Percentiles rank a stretch among this genome's conserved stretches.
Evolutionary conservation across 2,888 invertebrate species (phyloP).

Genomic region (Limnephilus auricula): DNA sequence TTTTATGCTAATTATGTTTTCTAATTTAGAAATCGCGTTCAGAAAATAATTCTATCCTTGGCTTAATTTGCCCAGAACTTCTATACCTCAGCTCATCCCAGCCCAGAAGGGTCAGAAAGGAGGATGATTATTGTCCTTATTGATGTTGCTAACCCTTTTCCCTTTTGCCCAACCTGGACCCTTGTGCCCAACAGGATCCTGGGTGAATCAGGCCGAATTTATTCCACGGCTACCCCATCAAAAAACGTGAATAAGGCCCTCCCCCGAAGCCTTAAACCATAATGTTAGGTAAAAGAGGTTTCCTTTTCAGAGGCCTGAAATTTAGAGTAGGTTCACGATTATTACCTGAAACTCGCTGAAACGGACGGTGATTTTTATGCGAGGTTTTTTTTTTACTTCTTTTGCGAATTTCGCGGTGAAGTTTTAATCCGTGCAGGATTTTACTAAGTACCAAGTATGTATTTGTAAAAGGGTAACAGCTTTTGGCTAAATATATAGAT

Average conservation of each 20-base stretch:
- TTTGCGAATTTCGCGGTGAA: background rate
- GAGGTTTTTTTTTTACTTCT: background rate
- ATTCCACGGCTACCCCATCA: slow-evolving; percentile 32
- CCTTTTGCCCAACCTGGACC: slow-evolving; percentile 22
- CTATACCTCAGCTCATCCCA: background rate
- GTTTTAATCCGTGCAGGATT: background rate
- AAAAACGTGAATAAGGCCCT: slow-evolving; percentile 21
- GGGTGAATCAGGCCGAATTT: slow-evolving; percentile 43
- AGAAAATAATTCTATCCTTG: background rate
- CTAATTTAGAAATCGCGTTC: background rate
- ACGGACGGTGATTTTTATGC: slow-evolving; percentile 12
- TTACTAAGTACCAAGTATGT: background rate
- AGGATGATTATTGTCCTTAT: slow-evolving; percentile 50
- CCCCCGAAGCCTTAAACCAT: background rate
- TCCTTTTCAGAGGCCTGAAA: background rate
- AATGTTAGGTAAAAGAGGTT: slow-evolving; percentile 12
- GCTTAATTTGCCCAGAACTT: background rate
- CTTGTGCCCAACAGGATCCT: slow-evolving; percentile 9
- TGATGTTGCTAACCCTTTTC: slow-evolving; percentile 48
- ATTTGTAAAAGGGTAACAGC: background rate
- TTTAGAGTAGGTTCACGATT: background rate
- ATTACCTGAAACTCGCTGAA: slow-evolving; percentile 6
- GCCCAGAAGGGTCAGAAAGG: slow-evolving; percentile 3
- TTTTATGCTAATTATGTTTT: background rate
- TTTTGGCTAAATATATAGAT: no score